phyloP scores from a whole-genome alignment of 2,888 invertebrate species.

The Cryptus viduatorius region DNA sequence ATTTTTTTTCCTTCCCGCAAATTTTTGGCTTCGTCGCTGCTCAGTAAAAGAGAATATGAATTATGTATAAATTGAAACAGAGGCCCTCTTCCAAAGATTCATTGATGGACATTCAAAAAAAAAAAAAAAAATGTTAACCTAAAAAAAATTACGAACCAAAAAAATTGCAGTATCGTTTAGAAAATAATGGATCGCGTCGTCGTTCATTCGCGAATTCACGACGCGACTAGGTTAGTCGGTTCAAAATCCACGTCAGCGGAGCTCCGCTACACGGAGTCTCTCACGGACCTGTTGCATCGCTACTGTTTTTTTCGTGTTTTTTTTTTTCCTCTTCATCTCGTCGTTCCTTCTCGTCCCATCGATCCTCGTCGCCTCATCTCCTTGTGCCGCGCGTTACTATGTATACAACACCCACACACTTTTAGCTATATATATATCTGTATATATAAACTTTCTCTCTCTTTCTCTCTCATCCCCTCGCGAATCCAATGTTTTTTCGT shows the following conservation, averaged over 20 bases:
- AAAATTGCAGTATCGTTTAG: no score
- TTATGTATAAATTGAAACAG: not conserved
- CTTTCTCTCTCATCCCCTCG: conserved; percentile 27
- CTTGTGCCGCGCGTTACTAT: not conserved
- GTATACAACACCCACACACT: not conserved
- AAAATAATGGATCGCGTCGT: not conserved
- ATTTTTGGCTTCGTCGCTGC: not conserved
- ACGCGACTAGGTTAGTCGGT: conserved; percentile 59
- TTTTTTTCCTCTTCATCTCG: conserved; percentile 22
- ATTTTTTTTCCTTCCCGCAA: not conserved
- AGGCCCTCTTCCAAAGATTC: not conserved
- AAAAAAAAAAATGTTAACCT: not conserved
- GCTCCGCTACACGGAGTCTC: conserved; percentile 17
- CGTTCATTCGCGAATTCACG: not conserved
- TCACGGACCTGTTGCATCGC: conserved; percentile 70
- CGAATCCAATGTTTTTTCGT: conserved; percentile 38
- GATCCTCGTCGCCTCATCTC: conserved; percentile 4
- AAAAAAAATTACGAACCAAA: not conserved
- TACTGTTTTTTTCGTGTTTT: conserved; percentile 39
- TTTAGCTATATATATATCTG: not conserved
- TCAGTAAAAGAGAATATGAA: not conserved
- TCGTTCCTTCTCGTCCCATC: conserved; percentile 51
- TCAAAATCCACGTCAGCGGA: conserved; percentile 48
- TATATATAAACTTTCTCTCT: not conserved
- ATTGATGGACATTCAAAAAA: not conserved